Evolutionary conservation across 2,888 invertebrate genomes (phyloP), one percentile per base, ranked within the genome.

Genomic region (Conistra vaccinii): DNA sequence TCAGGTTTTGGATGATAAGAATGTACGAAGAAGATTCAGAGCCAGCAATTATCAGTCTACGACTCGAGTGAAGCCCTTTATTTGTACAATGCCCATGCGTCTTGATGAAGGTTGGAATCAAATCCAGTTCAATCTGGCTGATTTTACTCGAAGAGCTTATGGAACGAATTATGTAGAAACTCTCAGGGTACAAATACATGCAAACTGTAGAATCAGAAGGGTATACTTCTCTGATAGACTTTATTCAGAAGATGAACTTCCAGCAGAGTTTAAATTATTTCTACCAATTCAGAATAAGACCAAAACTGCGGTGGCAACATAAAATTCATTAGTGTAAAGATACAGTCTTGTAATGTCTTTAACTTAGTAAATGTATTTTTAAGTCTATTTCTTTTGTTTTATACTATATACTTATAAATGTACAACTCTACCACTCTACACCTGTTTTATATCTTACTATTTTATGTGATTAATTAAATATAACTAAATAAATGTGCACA

Each of bases 141-240:
- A 99, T 95, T 99, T 99, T 93, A 99, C 99, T 12, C 97, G 98
- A 86, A 96, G 99, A 89, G 99, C 99, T 1, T 99, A 99, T 92
- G 99, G 99, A n/a, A 99, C 99, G 23, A 99, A 98, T 94, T 99
- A 99, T 95, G 98, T 99, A 73, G 99, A 99, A 95, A 99, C 99
- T 3, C 97, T 97, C 62, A 96, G 99, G 89, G 98, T 99, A 77
- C 98, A 99, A 97, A 98, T 99, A 88, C 99, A 99, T 95, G 99
- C 99, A 58, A 99, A 99, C 95, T 99, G 99, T 92, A 97, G 99
- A 87, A 98, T 99, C 82, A 97, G 99, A 89, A 97, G 99, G 95
- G 98, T 96, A 90, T 99, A 98, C 93, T 98, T 99, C 93, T 98
- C 98, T n/a, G 98, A 99, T 93, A 97, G 99, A 90, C 96, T 99